phyloP scores from a whole-genome alignment of 1,140 invertebrate species.

The Cotesia glomerata region DNA sequence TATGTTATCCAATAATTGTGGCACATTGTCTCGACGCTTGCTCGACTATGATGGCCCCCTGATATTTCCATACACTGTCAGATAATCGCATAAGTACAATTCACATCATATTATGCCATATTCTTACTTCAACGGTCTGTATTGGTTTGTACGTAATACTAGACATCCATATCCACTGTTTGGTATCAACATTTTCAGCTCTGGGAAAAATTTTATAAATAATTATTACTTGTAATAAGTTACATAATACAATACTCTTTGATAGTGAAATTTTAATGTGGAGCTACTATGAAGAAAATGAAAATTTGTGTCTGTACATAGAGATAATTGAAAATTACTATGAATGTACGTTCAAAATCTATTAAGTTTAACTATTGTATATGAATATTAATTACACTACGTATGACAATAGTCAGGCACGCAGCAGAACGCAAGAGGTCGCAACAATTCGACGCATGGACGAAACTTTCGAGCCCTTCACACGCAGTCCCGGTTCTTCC shows the following conservation, averaged over 20 bases:
- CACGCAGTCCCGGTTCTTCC: slow-evolving; percentile 12
- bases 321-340: too few species aligned
- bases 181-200: too few species aligned
- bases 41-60: slow-evolving; percentile 45
- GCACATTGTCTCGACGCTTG: slow-evolving; percentile 32
- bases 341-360: too few species aligned
- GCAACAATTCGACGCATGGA: slow-evolving; percentile 14
- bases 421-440: slow-evolving; percentile 50
- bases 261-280: too few species aligned
- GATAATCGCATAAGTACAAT: slow-evolving; percentile 35
- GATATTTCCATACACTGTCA: slow-evolving; percentile 46
- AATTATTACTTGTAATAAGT: too few species aligned
- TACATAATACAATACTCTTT: too few species aligned
- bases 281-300: too few species aligned
- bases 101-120: too few species aligned
- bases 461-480: slow-evolving; percentile 37
- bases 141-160: too few species aligned
- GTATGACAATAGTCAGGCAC: slow-evolving; percentile 58
- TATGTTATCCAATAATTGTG: slow-evolving; percentile 59
- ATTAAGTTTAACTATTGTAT: slow-evolving; percentile 16
- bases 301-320: too few species aligned
- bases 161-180: background rate
- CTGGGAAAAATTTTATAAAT: too few species aligned
- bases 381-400: slow-evolving; percentile 64
- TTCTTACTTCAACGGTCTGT: background rate